Evolutionary conservation across 2,113 vertebrate species (phyloP), one percentile per base, ranked within the genome.

Genomic region (Sander lucioperca): DNA sequence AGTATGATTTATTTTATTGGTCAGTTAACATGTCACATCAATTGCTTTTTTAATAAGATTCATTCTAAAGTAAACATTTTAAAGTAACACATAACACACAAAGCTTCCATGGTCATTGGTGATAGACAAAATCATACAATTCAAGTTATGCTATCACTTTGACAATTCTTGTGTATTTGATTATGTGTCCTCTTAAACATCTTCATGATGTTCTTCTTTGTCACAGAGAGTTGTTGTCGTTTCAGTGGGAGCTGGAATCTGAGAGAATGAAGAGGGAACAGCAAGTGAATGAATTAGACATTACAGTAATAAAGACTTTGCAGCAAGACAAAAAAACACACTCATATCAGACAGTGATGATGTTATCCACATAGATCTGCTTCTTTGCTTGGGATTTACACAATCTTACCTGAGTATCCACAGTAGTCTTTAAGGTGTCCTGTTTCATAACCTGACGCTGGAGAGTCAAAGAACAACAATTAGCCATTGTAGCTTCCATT

Each of bases 351-450:
- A 68, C 43, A 25, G 27, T n/a, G 8, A 36, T 72, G 13, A 16
- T 43, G 19, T 45, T 45, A 33, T 6, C 15, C 27, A 19, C n/a
- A 4, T 13, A 12, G 4, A 66, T 3, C 0, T 43, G 16, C 19
- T 0, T 53, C 16, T 64, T 66, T 57, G 1, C 2, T 45, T 66
- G 2, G 39, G 39, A 43, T 43, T 43, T 59, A 30, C 58, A 76
- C 56, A 50, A 6, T 68, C 23, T 81, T 69, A 94, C 94, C 91
- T 94, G 90, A 85, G 90, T 88, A 23, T 93, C 88, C 70, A 88
- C 50, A 7, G 75, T 61, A 30, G 64, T 63, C 25, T 77, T 79
- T 1, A 56, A 10, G 3, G 43, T 48, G 6, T 53, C 86, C 19
- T 69, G 76, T 48, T 81, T 89, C 85, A 85, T 39, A 47, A 72